These are phyloP conservation scores for Opisthocomus hoazin DNA, from an alignment of 2,113 vertebrate genomes.

Conservation along the genomic window DNA sequence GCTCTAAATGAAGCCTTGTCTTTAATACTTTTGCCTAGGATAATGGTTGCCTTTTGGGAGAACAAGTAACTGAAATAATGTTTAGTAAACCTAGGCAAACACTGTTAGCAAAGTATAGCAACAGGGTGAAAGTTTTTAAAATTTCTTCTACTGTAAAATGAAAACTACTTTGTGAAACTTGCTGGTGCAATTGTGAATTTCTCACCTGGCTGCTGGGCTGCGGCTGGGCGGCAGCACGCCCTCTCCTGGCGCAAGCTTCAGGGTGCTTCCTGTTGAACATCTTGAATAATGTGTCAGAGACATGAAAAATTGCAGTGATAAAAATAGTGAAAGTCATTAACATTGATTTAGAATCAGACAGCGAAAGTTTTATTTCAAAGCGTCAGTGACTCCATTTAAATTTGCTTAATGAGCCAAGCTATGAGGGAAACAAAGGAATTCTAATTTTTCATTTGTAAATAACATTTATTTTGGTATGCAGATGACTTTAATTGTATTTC, in stretches of 20 bases:
- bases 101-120: neutral
- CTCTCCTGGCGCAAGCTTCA: neutral
- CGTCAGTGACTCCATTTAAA: conserved; percentile 35
- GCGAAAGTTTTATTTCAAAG: conserved; percentile 13
- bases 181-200: rapidly evolving
- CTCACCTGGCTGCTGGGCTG: neutral
- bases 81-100: neutral
- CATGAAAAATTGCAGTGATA: neutral
- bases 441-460: conserved; percentile 57
- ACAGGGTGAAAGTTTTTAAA: neutral
- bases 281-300: neutral
- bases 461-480: conserved; percentile 48
- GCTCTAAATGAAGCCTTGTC: neutral
- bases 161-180: neutral
- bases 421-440: conserved; percentile 39
- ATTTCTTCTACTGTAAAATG: neutral
- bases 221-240: neutral
- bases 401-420: conserved; percentile 62
- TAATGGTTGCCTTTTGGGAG: neutral
- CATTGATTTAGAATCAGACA: neutral
- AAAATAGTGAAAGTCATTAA: conserved; percentile 29
- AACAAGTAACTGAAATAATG: neutral
- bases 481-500: conserved; percentile 54
- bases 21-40: neutral
- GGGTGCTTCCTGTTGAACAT: neutral